These are phyloP conservation scores for Drosophila crucigera DNA, from an alignment of 2,888 invertebrate genomes.

Conservation along the genomic window DNA sequence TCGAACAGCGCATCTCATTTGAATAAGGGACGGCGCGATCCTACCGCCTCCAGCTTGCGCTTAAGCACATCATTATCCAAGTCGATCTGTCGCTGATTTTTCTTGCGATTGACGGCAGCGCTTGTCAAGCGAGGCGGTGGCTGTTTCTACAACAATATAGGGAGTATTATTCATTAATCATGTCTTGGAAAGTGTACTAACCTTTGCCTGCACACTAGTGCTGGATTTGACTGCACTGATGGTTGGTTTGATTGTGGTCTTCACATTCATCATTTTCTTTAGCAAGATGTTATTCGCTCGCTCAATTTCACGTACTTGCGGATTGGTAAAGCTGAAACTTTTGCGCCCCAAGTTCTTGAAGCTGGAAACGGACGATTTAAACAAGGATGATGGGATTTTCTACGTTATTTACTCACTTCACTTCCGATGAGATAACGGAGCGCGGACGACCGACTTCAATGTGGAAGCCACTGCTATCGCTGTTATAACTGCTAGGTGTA, in stretches of 20 bases:
- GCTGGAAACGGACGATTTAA: constrained; percentile 23
- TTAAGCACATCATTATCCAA: constrained; percentile 87
- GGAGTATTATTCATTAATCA: too few relatives aligned
- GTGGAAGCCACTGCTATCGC: constrained; percentile 34
- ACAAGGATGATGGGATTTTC: too few relatives aligned
- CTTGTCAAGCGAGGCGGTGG: constrained; percentile 72
- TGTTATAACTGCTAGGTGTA: constrained; percentile 57
- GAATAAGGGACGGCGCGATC: constrained; percentile 63
- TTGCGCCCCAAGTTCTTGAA: constrained; percentile 76
- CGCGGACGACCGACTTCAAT: constrained; percentile 53
- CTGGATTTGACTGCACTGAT: constrained; percentile 28
- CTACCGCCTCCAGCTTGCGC: constrained; percentile 83
- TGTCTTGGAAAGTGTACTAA: not conserved
- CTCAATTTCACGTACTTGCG: constrained; percentile 88
- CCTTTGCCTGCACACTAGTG: constrained; percentile 34
- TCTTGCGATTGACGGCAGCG: constrained; percentile 86
- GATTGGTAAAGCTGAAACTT: constrained; percentile 86
- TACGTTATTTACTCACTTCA: constrained; percentile 53
- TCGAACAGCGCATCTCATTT: constrained; percentile 55
- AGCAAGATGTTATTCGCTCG: constrained; percentile 88
- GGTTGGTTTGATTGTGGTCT: constrained; percentile 70
- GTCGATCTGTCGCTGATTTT: constrained; percentile 87
- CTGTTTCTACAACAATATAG: constrained; percentile 25
- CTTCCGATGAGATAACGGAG: constrained; percentile 55
- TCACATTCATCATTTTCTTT: constrained; percentile 87